Base-by-base conservation (phyloP, 2,113 vertebrate genomes). In the Ceuthmochares aereus region DNA sequence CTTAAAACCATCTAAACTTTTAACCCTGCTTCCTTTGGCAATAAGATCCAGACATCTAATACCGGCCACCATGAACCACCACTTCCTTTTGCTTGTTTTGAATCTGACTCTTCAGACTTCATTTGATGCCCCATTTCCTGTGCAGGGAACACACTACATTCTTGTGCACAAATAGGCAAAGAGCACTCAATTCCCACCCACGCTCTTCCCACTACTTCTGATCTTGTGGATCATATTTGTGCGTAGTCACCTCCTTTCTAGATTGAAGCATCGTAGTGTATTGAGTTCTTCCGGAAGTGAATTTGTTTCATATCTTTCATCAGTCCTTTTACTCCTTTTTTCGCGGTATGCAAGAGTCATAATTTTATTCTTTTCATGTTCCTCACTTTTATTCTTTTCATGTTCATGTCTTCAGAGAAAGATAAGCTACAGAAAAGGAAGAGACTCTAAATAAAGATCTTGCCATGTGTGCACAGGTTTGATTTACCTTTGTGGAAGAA, bases 61-160 rank as follows among this genome's bases (percentile, higher is more conserved):
- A 87, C 49, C 47, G 84, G 81, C 19, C 16, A 54, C 45, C 21
- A 76, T 23, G 36, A 89, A 34, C 34, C 10, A 63, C 40, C 29
- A 52, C 49, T 84, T 94, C 77, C 69, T 87, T 87, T 87, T 56
- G 32, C 47, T 94, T 91, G 69, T 84, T 94, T 89, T 79, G 47
- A 91, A 51, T 72, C 60, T 72, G 70, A 13, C 69, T 80, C 40
- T 68, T 25, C 42, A 70, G 37, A 56, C 32, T 87, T 70, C 84
- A 64, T 51, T 21, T 84, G 74, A 75, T 55, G 40, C 37, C 89
- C 52, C 26, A n/a, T 2, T 82, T 89, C 69, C 64, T 52, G 70
- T 36, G 49, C 54, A 75, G 62, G 37, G 89, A 74, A 43, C 74
- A 63, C 19, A 54, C 13, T 36, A 37, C 37, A 66, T 69, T 90